Base-by-base conservation (phyloP, 1,140 invertebrate species). In the Solenopsis fugax region DNA sequence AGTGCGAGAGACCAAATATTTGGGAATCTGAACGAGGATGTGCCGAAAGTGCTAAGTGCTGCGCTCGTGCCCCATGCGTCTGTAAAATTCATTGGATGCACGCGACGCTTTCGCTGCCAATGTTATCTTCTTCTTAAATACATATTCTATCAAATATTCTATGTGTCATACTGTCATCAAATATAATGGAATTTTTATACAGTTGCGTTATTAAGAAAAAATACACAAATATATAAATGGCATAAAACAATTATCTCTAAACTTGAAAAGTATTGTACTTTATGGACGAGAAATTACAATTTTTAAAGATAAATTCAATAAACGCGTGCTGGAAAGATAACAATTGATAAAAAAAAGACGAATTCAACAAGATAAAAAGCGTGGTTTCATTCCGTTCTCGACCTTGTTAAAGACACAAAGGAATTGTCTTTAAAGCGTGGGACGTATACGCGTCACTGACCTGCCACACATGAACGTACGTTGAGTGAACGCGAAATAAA, bases 371-470 rank as follows among this genome's bases (percentile, higher is more conserved):
- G 21, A 48, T 34, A 18, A 64, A 78, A 78, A 34, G 3, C 34
- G 5, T 6, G 16, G 9, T 75, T 50, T 48, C 3, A 80, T 1
- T 21, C 13, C 13, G 5, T 58, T 60, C 24, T 48, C 50, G 5
- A 9, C 3, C 24, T 48, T 34, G 21, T n/a, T 52, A n/a, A 73
- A 77, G 45, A 10, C 69, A 34, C 10, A 21, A 73, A 71, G 75
- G 77, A 88, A 77, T 88, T 73, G 67, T 85, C 60, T 75, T 60
- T 45, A 50, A 52, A 37, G 88, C 88, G 89, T 90, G 87, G 87
- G 84, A 58, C 16, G 86, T 13, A 37, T 37, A 50, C 72, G 65
- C 89, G 89, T 88, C 84, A 90, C 90, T 91, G 89, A 91, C 90
- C 90, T 88, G 34, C 84, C 84, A 41, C 78, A 88, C 88, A 88